Evolutionary conservation across 2,797 vertebrate genomes (phyloP).

Genomic region (Ptychadena robeensis): DNA sequence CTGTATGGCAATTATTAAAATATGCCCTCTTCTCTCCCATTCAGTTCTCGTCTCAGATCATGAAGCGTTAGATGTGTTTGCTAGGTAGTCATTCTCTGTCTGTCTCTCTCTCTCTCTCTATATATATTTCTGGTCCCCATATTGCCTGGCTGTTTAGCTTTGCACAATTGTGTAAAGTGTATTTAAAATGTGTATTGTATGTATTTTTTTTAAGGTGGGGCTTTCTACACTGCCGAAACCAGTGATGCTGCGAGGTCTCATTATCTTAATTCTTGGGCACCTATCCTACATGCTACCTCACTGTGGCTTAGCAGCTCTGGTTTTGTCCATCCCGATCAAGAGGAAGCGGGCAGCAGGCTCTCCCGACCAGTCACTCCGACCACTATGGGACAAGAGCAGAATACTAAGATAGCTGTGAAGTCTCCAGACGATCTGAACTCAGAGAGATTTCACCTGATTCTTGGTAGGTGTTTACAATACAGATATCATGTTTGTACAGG

Average conservation of each 20-base stretch:
- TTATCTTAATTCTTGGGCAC: constrained; percentile 87
- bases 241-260: constrained; percentile 82
- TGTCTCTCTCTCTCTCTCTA: too few relatives aligned
- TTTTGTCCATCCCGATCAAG: constrained; percentile 78
- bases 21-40: too few relatives aligned
- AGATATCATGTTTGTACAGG: too few relatives aligned
- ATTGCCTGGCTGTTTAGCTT: too few relatives aligned
- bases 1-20: too few relatives aligned
- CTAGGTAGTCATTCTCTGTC: too few relatives aligned
- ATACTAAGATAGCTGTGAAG: constrained; percentile 75
- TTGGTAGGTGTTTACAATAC: constrained; percentile 79
- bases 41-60: too few relatives aligned
- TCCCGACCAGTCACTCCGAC: constrained; percentile 93
- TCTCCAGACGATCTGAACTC: constrained; percentile 89
- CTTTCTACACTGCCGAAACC: constrained; percentile 89
- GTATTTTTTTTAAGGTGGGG: constrained; percentile 79
- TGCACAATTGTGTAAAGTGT: too few relatives aligned
- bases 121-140: too few relatives aligned
- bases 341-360: constrained; percentile 82
- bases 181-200: neutral
- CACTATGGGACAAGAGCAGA: constrained; percentile 85
- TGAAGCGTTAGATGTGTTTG: too few relatives aligned
- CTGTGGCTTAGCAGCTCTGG: constrained; percentile 91
- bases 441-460: constrained; percentile 88
- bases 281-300: constrained; percentile 87